Evolutionary conservation across 1,140 invertebrate genomes (phyloP).

Genomic region (Euura saliciscinereae): DNA sequence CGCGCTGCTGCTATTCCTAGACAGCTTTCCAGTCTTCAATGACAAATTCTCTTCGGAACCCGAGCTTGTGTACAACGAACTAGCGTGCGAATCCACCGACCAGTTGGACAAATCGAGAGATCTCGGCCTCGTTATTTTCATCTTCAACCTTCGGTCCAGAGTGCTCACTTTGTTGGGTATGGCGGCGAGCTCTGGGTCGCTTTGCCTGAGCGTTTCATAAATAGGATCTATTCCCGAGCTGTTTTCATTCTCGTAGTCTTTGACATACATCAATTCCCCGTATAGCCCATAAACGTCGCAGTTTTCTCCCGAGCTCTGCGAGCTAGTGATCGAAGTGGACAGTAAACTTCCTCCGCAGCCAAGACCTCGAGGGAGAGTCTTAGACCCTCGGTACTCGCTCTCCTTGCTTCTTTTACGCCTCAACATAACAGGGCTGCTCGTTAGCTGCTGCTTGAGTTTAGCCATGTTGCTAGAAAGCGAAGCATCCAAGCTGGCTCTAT

Average conservation of each 20-base stretch:
- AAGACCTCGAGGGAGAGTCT: conserved; percentile 77
- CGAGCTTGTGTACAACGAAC: conserved; percentile 79
- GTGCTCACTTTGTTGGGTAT: conserved; percentile 83
- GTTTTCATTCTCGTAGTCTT: conserved; percentile 83
- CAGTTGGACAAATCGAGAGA: conserved; percentile 86
- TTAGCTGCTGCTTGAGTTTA: conserved; percentile 66
- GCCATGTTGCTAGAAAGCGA: conserved; percentile 60
- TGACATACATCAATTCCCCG: conserved; percentile 87
- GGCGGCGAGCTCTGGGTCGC: conserved; percentile 81
- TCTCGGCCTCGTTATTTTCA: conserved; percentile 80
- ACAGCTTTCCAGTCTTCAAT: conserved; percentile 67
- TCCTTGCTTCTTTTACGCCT: conserved; percentile 73
- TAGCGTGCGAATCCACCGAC: conserved; percentile 86
- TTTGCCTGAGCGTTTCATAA: conserved; percentile 76
- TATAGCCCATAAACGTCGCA: conserved; percentile 90
- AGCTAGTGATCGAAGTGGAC: conserved; percentile 62
- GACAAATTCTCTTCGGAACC: conserved; percentile 82
- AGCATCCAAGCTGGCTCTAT: conserved; percentile 63
- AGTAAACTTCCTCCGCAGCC: conserved; percentile 62
- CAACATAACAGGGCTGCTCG: conserved; percentile 72
- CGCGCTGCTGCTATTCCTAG: conserved; percentile 74
- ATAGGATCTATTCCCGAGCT: conserved; percentile 72
- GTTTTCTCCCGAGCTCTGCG: conserved; percentile 67
- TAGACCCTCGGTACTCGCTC: conserved; percentile 73
- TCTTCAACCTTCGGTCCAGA: conserved; percentile 75